A percentile compares a stretch with the other conserved stretches of the same genome.
These are phyloP conservation scores for Ceyx melanurus DNA, from an alignment of 2,113 vertebrate genomes.

Conservation along the genomic window DNA sequence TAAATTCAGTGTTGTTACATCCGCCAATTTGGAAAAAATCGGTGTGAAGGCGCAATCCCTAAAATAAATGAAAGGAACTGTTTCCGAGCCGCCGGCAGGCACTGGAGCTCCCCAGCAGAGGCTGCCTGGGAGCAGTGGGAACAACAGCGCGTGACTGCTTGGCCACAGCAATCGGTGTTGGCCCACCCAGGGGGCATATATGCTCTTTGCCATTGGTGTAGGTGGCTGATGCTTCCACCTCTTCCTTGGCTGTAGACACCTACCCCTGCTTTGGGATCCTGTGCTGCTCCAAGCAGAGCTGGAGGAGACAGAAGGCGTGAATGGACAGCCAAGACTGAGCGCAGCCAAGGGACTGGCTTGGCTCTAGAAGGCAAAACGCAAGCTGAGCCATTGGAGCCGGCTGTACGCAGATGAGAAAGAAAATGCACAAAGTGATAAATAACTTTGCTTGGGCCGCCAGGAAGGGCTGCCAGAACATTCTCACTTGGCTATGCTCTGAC, in stretches of 20 bases:
- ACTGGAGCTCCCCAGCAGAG: slow-evolving; percentile 16
- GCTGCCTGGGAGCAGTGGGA: slow-evolving; percentile 21
- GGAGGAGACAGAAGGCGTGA: slow-evolving; percentile 74
- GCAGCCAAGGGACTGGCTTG: slow-evolving; percentile 70
- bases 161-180: not conserved
- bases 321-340: slow-evolving; percentile 69
- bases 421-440: slow-evolving; percentile 76
- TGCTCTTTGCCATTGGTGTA: not conserved
- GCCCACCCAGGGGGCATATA: not conserved
- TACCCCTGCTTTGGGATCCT: slow-evolving; percentile 4
- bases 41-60: not conserved
- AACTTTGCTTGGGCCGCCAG: slow-evolving; percentile 68
- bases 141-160: not conserved
- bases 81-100: not conserved
- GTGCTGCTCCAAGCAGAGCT: slow-evolving; percentile 52
- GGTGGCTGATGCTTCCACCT: slow-evolving; percentile 5
- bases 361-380: slow-evolving; percentile 68
- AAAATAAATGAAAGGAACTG: slow-evolving; percentile 42
- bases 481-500: slow-evolving; percentile 63
- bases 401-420: slow-evolving; percentile 75
- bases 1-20: slow-evolving; percentile 35
- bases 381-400: slow-evolving; percentile 74
- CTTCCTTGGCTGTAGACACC: slow-evolving; percentile 15
- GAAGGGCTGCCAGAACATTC: slow-evolving; percentile 73
- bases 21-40: not conserved